Evolutionary conservation across 2,888 invertebrate species (phyloP), one percentile per base, ranked within the genome.

Genomic region (Drosophila cognata): DNA sequence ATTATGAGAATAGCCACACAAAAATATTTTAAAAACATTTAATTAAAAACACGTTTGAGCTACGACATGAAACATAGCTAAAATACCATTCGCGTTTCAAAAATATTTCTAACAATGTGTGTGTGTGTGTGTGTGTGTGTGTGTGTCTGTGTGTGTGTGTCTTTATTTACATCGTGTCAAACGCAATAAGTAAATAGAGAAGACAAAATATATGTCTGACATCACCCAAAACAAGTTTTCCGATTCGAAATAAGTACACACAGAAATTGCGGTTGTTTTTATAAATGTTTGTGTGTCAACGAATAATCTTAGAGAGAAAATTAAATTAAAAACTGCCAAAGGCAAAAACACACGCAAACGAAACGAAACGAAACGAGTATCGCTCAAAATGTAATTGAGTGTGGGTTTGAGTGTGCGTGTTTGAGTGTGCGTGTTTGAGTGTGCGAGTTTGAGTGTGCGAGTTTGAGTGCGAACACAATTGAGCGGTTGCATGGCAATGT

Each of bases 161-260:
- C 2, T 25, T 48, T 50, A 29, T 58, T 50, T 52, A 31, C 41
- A 56, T 28, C 48, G 28, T 50, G 46, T 25, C 38, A 10, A 56
- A 71, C 29, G 51, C 31, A 66, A 82, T 58, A 66, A 38, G 71
- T 68, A 73, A 56, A 82, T 56, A 57, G 56, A 72, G 21, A 72
- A 61, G 56, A 68, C 64, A 58, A 74, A 76, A 62, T 58, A 62
- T 58, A 38, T 41, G 58, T 71, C 78, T 90, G 88, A 90, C 89
- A 89, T 90, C 90, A 90, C 66, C 74, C 55, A 71, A 72, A 86
- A 84, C 79, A 85, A 77, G 81, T 79, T 81, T 67, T 51, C 25
- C 41, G 21, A 71, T 59, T 46, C 33, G 35, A 28, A 28, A 58
- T 66, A 73, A 64, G 65, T 25, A 58, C 25, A 51, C 48, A 31